Evolutionary conservation across 1,140 invertebrate species (phyloP).

Genomic region (Drosophila sucinea): DNA sequence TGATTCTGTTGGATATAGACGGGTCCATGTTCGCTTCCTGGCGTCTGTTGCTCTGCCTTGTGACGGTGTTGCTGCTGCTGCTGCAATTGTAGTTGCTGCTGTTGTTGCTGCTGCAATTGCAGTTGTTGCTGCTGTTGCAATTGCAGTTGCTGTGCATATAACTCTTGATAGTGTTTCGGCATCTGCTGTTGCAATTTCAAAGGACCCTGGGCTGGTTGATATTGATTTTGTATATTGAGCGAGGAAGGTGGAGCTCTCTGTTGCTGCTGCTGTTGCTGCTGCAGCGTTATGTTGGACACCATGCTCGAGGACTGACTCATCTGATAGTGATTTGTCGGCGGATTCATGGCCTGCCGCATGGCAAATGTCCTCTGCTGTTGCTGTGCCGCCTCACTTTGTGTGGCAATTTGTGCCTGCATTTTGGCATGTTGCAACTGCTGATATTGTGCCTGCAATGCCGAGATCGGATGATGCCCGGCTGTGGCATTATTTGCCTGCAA

Average conservation of each 20-base stretch:
- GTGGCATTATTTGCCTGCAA: slow-evolving; percentile 83
- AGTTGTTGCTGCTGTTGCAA: slow-evolving; percentile 63
- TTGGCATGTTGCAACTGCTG: slow-evolving; percentile 86
- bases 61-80: slow-evolving; percentile 78
- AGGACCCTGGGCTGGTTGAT: slow-evolving; percentile 72
- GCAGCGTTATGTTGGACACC: slow-evolving; percentile 64
- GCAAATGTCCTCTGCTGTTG: slow-evolving; percentile 86
- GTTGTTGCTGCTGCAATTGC: slow-evolving; percentile 58
- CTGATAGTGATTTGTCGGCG: slow-evolving; percentile 78
- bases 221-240: slow-evolving; percentile 74
- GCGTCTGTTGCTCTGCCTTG: slow-evolving; percentile 65
- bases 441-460: slow-evolving; percentile 84
- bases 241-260: slow-evolving; percentile 76
- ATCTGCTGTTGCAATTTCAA: slow-evolving; percentile 70
- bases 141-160: slow-evolving; percentile 62
- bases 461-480: slow-evolving; percentile 82
- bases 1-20: slow-evolving; percentile 83
- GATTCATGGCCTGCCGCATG: slow-evolving; percentile 84
- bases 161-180: slow-evolving; percentile 71
- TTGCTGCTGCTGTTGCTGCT: slow-evolving; percentile 59
- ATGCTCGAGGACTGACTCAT: slow-evolving; percentile 80
- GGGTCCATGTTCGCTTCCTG: slow-evolving; percentile 77
- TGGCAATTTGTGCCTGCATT: slow-evolving; percentile 85
- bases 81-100: slow-evolving; percentile 54
- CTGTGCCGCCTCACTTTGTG: slow-evolving; percentile 86